phyloP scores from a whole-genome alignment of 2,113 vertebrate genomes.

The Brevimyrus niger region DNA sequence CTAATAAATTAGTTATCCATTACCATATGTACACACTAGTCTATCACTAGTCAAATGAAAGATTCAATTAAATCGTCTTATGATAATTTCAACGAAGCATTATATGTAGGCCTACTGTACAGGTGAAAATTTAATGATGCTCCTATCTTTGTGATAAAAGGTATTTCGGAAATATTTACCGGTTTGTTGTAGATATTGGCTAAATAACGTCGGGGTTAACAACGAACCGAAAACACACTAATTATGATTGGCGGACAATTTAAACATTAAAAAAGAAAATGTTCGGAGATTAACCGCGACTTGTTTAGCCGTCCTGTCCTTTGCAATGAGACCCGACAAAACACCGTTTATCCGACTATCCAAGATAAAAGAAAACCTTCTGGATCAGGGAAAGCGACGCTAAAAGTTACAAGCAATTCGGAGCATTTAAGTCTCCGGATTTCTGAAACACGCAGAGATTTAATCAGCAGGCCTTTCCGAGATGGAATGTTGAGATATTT shows the following conservation, averaged over 20 bases:
- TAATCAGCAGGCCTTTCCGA: neutral
- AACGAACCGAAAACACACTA: neutral
- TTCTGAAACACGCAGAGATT: neutral
- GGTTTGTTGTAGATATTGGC: neutral
- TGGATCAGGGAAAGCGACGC: neutral
- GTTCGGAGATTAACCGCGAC: neutral
- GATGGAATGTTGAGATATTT: neutral
- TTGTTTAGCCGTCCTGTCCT: neutral
- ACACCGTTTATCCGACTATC: neutral
- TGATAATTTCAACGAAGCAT: neutral
- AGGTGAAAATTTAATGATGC: neutral
- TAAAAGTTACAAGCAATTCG: neutral
- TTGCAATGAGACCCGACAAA: neutral
- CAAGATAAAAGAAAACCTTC: neutral
- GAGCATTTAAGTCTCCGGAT: neutral
- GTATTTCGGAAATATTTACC: neutral
- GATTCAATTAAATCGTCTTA: neutral
- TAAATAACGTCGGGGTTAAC: neutral
- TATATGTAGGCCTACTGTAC: neutral
- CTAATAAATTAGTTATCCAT: neutral
- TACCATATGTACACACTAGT: neutral
- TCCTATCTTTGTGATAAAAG: neutral
- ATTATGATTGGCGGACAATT: neutral
- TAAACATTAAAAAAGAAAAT: neutral
- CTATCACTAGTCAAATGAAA: neutral